Evolutionary conservation across 2,888 invertebrate species (phyloP), one percentile per base, ranked within the genome.

Genomic region (Auanema freiburgensis): DNA sequence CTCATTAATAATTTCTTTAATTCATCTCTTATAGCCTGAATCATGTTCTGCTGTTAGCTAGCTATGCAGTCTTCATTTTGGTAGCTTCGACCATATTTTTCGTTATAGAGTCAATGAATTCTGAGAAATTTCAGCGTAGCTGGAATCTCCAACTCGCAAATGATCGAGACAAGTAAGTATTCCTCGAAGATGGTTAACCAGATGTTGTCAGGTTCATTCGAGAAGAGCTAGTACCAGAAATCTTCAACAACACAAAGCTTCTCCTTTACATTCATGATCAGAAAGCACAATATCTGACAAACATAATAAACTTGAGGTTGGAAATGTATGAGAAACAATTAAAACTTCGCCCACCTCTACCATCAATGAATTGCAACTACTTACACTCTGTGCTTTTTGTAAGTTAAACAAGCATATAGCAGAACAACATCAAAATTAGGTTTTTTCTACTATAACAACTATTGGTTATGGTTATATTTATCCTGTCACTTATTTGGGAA

Each of bases 401-500:
- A 25, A 55, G 66, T 49, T 43, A 16, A 21, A 10, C 41, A 43
- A 1, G 21, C 57, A 14, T 25, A 12, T 8, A 25, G 14, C 11
- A 43, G 16, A 23, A n/a, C 25, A 11, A 18, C 6, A 66, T 55
- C 16, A n/a, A 24, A 41, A 18, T 49, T 8, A 75, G 71, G 69
- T 66, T 0, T 75, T 69, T 40, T 68, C 70, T 11, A 59, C 65
- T 1, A 55, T 70, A 11, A 76, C 72, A 4, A 76, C 76, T 0
- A 77, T 76, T 23, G 74, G 75, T n/a, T 85, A 85, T 73, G 84
- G 85, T 10, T 78, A 84, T 69, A 81, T 85, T n/a, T 79, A 80
- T 14, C 85, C 85, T 3, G 67, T 75, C 4, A 85, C 85, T 3
- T 65, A 67, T 12, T 59, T 66, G 8, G 85, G 85, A 14, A 76